These are phyloP conservation scores for Sepioteuthis lessoniana DNA, from an alignment of 2,888 invertebrate species.

Conservation along the genomic window DNA sequence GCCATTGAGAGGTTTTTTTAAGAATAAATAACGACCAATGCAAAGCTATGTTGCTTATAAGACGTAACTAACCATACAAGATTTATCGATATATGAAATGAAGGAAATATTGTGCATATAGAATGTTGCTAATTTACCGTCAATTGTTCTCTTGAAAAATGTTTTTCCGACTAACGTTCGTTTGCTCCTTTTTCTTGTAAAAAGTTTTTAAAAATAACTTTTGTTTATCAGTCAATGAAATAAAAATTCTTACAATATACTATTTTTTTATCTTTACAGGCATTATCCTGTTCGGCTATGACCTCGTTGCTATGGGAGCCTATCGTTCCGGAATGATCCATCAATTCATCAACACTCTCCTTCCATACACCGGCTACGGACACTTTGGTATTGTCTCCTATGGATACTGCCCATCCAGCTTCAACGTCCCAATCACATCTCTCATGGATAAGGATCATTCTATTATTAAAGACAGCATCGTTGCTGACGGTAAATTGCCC, in stretches of 20 bases:
- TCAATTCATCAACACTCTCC: constrained; percentile 36
- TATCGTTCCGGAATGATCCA: constrained; percentile 24
- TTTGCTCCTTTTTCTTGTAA: too few relatives aligned
- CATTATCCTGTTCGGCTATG: constrained; percentile 38
- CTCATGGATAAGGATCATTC: neutral
- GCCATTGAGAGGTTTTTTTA: too few relatives aligned
- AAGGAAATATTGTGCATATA: too few relatives aligned
- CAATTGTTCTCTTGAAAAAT: too few relatives aligned
- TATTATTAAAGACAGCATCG: neutral
- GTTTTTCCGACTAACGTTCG: too few relatives aligned
- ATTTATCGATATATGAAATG: too few relatives aligned
- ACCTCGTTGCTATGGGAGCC: constrained; percentile 35
- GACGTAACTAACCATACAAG: too few relatives aligned
- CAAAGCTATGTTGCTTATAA: too few relatives aligned
- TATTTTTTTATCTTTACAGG: neutral
- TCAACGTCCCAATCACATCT: constrained; percentile 43
- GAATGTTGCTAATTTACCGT: too few relatives aligned
- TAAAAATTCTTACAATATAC: neutral
- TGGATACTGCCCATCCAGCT: neutral
- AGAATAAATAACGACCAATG: too few relatives aligned
- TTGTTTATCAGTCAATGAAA: neutral
- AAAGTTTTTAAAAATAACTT: too few relatives aligned
- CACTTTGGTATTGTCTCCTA: constrained; percentile 35
- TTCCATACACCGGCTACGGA: constrained; percentile 39
- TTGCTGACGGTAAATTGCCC: neutral